Evolutionary conservation across 1,140 invertebrate genomes (phyloP).

Genomic region (Drosophila mojavensis): DNA sequence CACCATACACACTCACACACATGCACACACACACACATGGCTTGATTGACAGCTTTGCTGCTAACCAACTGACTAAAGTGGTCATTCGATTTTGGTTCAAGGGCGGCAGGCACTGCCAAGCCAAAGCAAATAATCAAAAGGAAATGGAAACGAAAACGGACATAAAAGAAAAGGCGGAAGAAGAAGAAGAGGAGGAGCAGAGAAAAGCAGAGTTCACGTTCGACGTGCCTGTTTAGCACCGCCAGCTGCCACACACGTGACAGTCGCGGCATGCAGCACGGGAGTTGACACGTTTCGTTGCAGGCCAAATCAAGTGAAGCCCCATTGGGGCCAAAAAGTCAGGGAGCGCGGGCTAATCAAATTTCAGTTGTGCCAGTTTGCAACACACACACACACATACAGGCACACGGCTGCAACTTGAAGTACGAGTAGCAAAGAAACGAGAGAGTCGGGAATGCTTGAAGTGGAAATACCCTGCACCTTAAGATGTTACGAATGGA

Average conservation of each 20-base stretch:
- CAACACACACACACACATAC: neutral
- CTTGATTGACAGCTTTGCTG: neutral
- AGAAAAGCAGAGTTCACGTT: neutral
- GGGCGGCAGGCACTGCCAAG: slow-evolving; percentile 32
- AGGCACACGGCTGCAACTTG: too few species aligned
- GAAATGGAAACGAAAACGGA: too few species aligned
- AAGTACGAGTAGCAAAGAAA: too few species aligned
- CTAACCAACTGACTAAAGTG: slow-evolving; percentile 17
- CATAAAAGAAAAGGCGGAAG: too few species aligned
- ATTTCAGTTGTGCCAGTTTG: slow-evolving; percentile 47
- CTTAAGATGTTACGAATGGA: too few species aligned
- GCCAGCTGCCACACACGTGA: slow-evolving; percentile 33
- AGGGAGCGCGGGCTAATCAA: slow-evolving; percentile 38
- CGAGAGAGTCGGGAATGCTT: neutral
- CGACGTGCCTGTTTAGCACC: slow-evolving; percentile 1
- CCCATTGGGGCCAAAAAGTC: slow-evolving; percentile 9
- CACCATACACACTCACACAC: too few species aligned
- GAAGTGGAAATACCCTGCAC: too few species aligned
- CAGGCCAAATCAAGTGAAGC: slow-evolving; percentile 37
- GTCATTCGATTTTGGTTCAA: slow-evolving; percentile 58
- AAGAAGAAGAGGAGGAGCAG: neutral
- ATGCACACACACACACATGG: too few species aligned
- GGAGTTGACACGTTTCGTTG: slow-evolving; percentile 21
- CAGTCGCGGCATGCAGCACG: slow-evolving; percentile 42
- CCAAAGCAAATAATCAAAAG: slow-evolving; percentile 10